Evolutionary conservation across 2,113 vertebrate species (phyloP), one percentile per base, ranked within the genome.

Genomic region (Mesocricetus auratus): DNA sequence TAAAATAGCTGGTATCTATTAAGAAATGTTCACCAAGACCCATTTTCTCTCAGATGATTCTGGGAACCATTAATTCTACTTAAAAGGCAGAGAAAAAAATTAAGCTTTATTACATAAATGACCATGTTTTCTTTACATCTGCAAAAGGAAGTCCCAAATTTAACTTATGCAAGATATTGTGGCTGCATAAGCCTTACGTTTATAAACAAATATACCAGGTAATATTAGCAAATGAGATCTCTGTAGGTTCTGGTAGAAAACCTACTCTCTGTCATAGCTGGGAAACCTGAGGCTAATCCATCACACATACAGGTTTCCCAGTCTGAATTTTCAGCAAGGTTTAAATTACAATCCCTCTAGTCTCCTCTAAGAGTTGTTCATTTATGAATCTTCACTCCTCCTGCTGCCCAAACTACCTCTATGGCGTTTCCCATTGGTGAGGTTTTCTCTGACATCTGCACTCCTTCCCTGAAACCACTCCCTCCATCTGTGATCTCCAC

Each of bases 61-160:
- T 90, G 68, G 56, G 60, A 96, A 97, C 90, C 93, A 96, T 62
- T 78, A 83, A 88, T 96, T 96, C 71, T 60, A 89, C 53, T 95
- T 77, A 95, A 91, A 95, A 95, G 82, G 74, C 56, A 77, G 92
- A 87, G 26, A 58, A 53, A 78, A 91, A 45, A 22, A 15, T 7
- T 50, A 94, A 93, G 71, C 39, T 68, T 90, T 85, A 85, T 77
- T 88, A 39, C 86, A 86, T 74, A 94, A 96, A 92, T 66, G 74
- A 95, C 91, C 13, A 1, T 50, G 6, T 45, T 75, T 39, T 71
- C 45, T 94, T 82, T 71, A 88, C 89, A 81, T 93, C 16, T 77
- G 36, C 16, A 94, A 77, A 94, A 81, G 5, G 21, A 87, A 91
- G 79, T 85, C 26, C 86, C 12, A 39, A 19, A 86, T 93, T 86